A percentile compares a stretch with the other conserved stretches of the same genome.
Conservation (phyloP, 2,113 vertebrate species). For the Burhinus oedicnemus region DNA sequence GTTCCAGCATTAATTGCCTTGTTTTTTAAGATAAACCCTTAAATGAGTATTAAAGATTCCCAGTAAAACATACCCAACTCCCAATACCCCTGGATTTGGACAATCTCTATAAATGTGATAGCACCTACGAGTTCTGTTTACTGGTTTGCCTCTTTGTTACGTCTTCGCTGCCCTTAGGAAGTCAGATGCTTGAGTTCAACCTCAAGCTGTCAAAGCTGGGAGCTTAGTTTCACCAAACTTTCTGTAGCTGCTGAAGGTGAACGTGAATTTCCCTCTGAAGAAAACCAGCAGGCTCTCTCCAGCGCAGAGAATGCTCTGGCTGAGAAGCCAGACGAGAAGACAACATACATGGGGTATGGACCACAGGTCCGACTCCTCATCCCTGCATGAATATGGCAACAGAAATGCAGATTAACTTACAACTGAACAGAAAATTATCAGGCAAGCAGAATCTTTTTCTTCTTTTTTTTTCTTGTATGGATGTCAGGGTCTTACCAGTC, state of each 20-base stretch:
- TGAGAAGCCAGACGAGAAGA: background rate
- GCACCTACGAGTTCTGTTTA: accelerated
- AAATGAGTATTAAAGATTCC: background rate
- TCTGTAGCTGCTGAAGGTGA: background rate
- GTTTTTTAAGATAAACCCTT: background rate
- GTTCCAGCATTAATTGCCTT: background rate
- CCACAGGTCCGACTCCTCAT: background rate
- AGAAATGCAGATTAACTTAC: background rate
- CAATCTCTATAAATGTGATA: background rate
- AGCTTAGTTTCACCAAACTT: background rate
- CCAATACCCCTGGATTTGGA: background rate
- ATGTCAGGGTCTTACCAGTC: background rate
- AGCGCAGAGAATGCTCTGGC: background rate
- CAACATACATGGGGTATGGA: background rate
- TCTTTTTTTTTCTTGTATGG: background rate
- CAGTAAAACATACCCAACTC: background rate
- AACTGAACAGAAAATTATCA: background rate
- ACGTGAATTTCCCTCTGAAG: background rate
- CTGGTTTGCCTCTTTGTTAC: background rate
- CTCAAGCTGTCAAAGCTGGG: background rate
- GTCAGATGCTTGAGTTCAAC: background rate
- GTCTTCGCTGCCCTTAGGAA: background rate
- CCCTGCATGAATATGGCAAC: background rate
- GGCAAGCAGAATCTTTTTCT: background rate
- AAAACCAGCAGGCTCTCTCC: too few relatives aligned